Percentiles rank a stretch among this genome's conserved stretches.
Evolutionary conservation across 2,113 vertebrate genomes (phyloP).

Genomic region (Crocuta crocuta): DNA sequence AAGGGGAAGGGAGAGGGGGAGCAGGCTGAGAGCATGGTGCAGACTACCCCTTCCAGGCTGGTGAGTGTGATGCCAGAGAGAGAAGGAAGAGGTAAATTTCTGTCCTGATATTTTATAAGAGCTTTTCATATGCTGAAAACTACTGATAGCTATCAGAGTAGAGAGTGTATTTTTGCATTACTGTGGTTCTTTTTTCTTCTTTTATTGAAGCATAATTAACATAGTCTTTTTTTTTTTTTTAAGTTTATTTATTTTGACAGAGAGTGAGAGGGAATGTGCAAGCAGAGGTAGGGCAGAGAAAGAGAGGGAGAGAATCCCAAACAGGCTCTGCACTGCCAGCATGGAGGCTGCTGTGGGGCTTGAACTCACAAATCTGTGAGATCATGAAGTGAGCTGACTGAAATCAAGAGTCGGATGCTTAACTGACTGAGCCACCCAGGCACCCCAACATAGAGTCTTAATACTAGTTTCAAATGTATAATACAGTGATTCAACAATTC

Average conservation of each 20-base stretch:
- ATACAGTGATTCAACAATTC: neutral
- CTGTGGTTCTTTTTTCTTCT: neutral
- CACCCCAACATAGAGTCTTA: too few species aligned
- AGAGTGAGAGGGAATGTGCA: too few species aligned
- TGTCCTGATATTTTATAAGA: neutral
- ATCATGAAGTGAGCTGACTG: too few species aligned
- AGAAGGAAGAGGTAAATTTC: neutral
- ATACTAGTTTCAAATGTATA: neutral
- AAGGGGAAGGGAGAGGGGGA: too few species aligned
- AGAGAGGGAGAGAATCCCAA: too few species aligned
- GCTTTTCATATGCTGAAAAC: neutral
- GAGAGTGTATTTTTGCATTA: neutral
- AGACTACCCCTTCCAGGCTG: neutral
- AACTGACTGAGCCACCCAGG: too few species aligned
- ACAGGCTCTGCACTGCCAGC: too few species aligned
- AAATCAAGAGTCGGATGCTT: too few species aligned
- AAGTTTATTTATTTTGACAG: too few species aligned
- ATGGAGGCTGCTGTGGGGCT: too few species aligned
- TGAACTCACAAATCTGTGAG: too few species aligned
- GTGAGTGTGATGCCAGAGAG: neutral
- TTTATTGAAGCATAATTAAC: neutral
- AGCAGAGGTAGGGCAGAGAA: too few species aligned
- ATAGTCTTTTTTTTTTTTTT: neutral
- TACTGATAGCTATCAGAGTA: neutral
- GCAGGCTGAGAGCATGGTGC: neutral